Percentiles rank a stretch among this genome's conserved stretches.
phyloP scores from a whole-genome alignment of 2,888 invertebrate genomes.

The Magallana nippona region DNA sequence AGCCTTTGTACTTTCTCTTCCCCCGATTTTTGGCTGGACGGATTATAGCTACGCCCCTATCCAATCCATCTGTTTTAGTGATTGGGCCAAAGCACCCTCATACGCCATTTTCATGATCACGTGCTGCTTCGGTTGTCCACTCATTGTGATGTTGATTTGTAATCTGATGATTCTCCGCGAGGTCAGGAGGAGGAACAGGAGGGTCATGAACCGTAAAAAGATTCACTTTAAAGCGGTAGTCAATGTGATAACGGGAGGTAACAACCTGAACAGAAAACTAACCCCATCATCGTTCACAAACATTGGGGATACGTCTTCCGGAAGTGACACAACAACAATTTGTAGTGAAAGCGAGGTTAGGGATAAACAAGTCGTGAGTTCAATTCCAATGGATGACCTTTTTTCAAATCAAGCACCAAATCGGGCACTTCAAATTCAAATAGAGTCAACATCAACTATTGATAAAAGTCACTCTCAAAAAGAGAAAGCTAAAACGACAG shows the following conservation, averaged over 20 bases:
- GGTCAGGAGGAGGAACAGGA: conserved; percentile 56
- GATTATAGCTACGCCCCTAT: conserved; percentile 65
- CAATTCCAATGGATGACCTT: neutral
- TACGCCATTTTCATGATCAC: conserved; percentile 75
- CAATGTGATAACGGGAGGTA: neutral
- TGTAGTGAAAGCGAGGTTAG: neutral
- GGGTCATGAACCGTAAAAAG: neutral
- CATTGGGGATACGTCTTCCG: neutral
- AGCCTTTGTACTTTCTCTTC: conserved; percentile 65
- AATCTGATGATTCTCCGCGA: conserved; percentile 66
- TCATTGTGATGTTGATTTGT: conserved; percentile 69
- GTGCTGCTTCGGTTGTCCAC: conserved; percentile 74
- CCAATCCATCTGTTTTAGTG: conserved; percentile 74
- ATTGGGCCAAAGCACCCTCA: conserved; percentile 67
- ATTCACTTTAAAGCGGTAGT: conserved; percentile 17
- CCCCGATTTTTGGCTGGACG: conserved; percentile 74
- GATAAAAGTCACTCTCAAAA: neutral
- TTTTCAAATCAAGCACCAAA: neutral
- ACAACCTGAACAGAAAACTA: neutral
- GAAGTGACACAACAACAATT: neutral
- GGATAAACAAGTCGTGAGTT: neutral
- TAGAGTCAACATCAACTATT: neutral
- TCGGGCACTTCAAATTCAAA: neutral
- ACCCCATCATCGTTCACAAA: neutral
- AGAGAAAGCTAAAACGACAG: neutral